phyloP scores from a whole-genome alignment of 2,888 invertebrate species.

The Ctenicera cuprea region DNA sequence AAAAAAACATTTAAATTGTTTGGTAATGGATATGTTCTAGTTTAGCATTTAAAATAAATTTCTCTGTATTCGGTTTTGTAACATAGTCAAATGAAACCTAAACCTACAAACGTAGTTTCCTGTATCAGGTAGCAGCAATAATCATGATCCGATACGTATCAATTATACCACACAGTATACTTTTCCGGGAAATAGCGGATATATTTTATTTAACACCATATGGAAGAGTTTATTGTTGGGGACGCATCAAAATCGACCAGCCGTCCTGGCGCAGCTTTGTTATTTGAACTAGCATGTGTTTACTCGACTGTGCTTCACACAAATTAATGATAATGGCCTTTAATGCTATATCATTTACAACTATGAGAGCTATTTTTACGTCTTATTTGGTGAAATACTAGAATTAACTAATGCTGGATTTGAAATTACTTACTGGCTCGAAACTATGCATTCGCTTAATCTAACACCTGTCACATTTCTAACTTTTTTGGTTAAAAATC shows the following conservation, averaged over 20 bases:
- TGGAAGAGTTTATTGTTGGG: slow-evolving; percentile 29
- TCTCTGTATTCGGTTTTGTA: not conserved
- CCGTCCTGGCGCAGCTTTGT: slow-evolving; percentile 16
- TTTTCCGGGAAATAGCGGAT: slow-evolving; percentile 61
- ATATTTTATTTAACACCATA: slow-evolving; percentile 57
- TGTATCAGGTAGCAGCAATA: slow-evolving; percentile 62
- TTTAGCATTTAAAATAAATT: no score
- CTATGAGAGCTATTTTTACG: slow-evolving; percentile 31
- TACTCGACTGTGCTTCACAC: slow-evolving; percentile 34
- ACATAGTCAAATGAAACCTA: not conserved
- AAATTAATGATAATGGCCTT: slow-evolving; percentile 41
- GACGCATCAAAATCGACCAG: not conserved
- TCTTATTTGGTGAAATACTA: slow-evolving; percentile 32
- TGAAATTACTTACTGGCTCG: not conserved
- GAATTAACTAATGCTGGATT: slow-evolving; percentile 9
- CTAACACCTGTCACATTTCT: not conserved
- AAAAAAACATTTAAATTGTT: no score
- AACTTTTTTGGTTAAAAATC: no score
- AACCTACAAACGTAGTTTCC: slow-evolving; percentile 63
- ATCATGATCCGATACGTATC: slow-evolving; percentile 65
- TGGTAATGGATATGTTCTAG: no score
- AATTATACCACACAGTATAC: slow-evolving; percentile 60
- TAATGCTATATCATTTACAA: slow-evolving; percentile 37
- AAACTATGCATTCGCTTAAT: not conserved
- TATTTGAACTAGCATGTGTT: slow-evolving; percentile 43